These are phyloP conservation scores for Psophia crepitans DNA, from an alignment of 2,113 vertebrate species.

Conservation along the genomic window DNA sequence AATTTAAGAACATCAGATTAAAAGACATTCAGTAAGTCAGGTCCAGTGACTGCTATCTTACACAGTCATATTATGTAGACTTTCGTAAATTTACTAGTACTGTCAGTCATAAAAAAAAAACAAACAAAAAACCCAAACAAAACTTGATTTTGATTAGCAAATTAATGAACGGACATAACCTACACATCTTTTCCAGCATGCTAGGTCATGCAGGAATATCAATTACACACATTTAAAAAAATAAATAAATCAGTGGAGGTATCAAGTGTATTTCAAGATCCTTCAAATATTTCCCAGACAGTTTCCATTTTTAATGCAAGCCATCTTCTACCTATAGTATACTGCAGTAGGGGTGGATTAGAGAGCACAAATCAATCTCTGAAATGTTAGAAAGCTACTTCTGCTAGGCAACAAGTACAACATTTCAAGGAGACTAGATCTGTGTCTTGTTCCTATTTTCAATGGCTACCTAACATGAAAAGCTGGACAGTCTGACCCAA, in stretches of 20 bases:
- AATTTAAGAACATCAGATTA: neutral
- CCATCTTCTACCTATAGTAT: neutral
- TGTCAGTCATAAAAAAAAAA: neutral
- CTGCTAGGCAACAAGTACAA: neutral
- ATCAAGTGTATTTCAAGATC: neutral
- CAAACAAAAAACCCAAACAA: too few species aligned
- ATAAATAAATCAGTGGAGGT: neutral
- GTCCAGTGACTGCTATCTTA: neutral
- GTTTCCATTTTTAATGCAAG: neutral
- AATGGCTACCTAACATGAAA: neutral
- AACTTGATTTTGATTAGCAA: neutral
- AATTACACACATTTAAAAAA: neutral
- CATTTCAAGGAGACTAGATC: neutral
- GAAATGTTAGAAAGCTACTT: neutral
- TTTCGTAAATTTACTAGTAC: neutral
- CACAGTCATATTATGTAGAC: neutral
- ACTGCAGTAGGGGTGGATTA: neutral
- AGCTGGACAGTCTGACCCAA: neutral
- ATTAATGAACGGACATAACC: neutral
- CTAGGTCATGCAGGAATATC: neutral
- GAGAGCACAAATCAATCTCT: slow-evolving; percentile 13
- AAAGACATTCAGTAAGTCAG: neutral
- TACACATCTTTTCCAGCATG: neutral
- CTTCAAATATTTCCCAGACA: neutral
- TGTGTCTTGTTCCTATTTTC: neutral